Conservation (phyloP, 2,888 invertebrate species). For the Parnassius glacialis region DNA sequence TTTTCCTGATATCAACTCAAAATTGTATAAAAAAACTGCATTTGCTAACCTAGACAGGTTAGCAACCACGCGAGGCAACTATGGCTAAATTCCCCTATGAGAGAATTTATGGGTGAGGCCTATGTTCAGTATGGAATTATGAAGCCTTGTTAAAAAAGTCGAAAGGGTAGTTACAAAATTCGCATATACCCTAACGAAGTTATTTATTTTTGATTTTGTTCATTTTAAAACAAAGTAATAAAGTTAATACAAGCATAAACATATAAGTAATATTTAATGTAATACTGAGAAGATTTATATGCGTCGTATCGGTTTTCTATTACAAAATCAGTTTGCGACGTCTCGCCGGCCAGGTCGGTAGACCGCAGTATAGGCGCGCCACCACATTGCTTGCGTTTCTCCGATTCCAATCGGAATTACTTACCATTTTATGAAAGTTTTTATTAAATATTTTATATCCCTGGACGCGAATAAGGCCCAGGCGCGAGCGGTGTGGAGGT, state of each 20-base stretch:
- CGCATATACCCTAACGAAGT: no score
- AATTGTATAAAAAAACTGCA: no score
- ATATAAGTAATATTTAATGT: constrained; percentile 17
- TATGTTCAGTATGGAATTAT: no score
- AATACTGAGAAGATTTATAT: constrained; percentile 20
- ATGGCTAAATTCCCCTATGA: no score
- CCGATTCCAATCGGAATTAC: constrained; percentile 75
- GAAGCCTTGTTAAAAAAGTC: no score
- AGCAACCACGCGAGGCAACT: no score
- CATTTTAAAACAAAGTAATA: background rate
- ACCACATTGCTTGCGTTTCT: constrained; percentile 58
- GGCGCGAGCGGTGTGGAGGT: constrained; percentile 50
- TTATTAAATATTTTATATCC: constrained; percentile 79
- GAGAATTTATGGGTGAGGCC: no score
- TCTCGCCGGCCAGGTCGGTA: constrained; percentile 50
- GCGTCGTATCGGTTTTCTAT: constrained; percentile 44
- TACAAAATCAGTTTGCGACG: constrained; percentile 45
- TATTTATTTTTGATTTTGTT: background rate
- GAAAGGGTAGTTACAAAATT: no score
- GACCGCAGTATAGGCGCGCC: constrained; percentile 65
- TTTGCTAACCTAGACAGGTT: no score
- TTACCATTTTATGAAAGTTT: constrained; percentile 76
- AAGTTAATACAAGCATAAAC: background rate
- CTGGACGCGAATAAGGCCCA: constrained; percentile 64
- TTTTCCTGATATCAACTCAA: no score